A percentile compares a stretch with the other conserved stretches of the same genome.
These are phyloP conservation scores for Macaca fascicularis DNA, from an alignment of 2,113 vertebrate genomes.

Conservation along the genomic window DNA sequence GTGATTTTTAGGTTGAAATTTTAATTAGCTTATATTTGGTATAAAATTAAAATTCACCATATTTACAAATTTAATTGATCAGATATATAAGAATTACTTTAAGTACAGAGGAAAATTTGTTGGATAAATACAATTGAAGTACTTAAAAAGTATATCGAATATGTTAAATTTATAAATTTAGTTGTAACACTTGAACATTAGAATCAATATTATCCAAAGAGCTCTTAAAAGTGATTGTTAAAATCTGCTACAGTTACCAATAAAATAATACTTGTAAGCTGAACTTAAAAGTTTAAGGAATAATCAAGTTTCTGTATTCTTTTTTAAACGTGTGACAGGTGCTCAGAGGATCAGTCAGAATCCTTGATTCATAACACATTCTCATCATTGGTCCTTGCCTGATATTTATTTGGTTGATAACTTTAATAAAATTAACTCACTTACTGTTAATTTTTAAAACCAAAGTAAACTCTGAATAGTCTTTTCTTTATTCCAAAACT, in stretches of 20 bases:
- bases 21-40: not conserved
- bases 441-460: constrained; percentile 14
- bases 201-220: not conserved
- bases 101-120: not conserved
- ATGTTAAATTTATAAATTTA: constrained; percentile 27
- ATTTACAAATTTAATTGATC: constrained; percentile 1
- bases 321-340: not conserved
- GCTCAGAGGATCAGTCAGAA: not conserved
- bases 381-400: not conserved
- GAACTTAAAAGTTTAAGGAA: not conserved
- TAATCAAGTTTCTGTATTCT: not conserved
- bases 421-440: constrained; percentile 26
- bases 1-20: constrained; percentile 7
- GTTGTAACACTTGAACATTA: constrained; percentile 8
- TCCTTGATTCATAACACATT: not conserved
- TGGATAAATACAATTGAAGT: not conserved
- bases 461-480: constrained; percentile 35
- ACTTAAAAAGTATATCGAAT: not conserved
- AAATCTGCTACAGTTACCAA: constrained; percentile 12
- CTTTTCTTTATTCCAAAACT: constrained; percentile 14
- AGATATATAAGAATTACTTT: not conserved
- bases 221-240: not conserved
- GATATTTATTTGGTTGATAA: constrained; percentile 42
- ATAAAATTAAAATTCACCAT: not conserved
- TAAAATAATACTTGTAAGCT: not conserved